Base-by-base conservation (phyloP, 2,797 vertebrate genomes). In the Sylvilagus floridanus region DNA sequence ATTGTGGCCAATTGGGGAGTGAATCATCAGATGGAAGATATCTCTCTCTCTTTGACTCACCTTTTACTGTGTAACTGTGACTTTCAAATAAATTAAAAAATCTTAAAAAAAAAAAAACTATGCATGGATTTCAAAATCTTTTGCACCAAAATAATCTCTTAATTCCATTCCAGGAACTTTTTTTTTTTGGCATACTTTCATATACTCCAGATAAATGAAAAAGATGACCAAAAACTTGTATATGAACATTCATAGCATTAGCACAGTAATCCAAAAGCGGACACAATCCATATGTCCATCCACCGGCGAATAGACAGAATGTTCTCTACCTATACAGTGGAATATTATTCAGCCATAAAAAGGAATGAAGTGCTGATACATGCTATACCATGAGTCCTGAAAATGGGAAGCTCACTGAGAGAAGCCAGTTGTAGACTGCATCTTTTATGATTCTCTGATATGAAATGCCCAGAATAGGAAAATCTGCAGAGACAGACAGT, bases 171-270 rank as follows among this genome's bases (percentile, higher is more conserved):
- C 42, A 47, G 42, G 42, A 47, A 47, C 42, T 47, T 47, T 47
- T 47, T 42, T 47, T 47, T 47, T 42, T 35, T 2, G 42, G 42
- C 42, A 9, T 47, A 47, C 42, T 47, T 8, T 47, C 42, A 47
- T 47, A 47, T 47, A 47, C 42, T 47, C 42, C 42, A 47, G 21
- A 90, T 28, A 77, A 93, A 87, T 60, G 35, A 92, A 90, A 90
- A 90, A 82, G 47, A 66, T 30, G 42, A 65, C n/a, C 73, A 94
- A 87, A 90, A 92, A 79, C 68, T 52, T 88, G 26, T 13, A 50
- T 3, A 60, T 19, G 52, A 72, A 37, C 78, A 22, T 83, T 92
- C 47, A 35, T 13, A 65, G 42, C 7, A 76, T 30, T 4, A 57
- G 77, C 52, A 77, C 13, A 85, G 75, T 63, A 68, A 63, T 35